Evolutionary conservation across 2,113 vertebrate genomes (phyloP).

Genomic region (Saguinus imperator): DNA sequence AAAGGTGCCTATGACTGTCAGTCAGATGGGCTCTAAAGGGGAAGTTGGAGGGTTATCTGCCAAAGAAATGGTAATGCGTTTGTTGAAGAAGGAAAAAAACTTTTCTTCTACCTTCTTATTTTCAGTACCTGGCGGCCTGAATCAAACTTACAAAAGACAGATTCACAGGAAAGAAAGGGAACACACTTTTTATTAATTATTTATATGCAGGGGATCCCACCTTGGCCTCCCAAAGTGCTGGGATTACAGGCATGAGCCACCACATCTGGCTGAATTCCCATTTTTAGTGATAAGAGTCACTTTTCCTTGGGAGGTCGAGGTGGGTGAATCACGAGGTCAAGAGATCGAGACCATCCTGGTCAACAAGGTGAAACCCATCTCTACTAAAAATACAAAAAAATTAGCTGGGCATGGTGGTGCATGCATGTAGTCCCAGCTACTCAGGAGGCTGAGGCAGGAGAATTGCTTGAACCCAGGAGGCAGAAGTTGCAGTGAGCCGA

Average conservation of each 20-base stretch:
- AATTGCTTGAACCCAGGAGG: no score
- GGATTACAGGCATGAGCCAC: no score
- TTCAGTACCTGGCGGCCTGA: not conserved
- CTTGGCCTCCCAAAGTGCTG: no score
- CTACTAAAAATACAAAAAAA: no score
- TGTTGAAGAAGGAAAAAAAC: not conserved
- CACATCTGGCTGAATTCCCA: no score
- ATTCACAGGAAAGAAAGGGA: not conserved
- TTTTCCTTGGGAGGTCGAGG: not conserved
- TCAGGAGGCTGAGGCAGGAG: no score
- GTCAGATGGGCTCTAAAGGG: not conserved
- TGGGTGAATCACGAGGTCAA: no score
- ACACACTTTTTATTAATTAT: constrained; percentile 14
- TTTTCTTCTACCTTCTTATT: not conserved
- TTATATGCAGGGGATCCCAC: not conserved
- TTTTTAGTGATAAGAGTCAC: not conserved
- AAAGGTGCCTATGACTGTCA: not conserved
- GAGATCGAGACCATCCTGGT: no score
- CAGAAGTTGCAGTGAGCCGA: no score
- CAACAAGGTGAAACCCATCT: no score
- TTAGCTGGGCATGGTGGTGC: no score
- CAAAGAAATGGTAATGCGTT: not conserved
- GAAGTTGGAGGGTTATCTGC: not conserved
- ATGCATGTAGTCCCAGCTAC: no score
- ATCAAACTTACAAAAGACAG: constrained; percentile 23